Base-by-base conservation (phyloP, 2,888 invertebrate genomes). In the Scaptomyza polygonia region DNA sequence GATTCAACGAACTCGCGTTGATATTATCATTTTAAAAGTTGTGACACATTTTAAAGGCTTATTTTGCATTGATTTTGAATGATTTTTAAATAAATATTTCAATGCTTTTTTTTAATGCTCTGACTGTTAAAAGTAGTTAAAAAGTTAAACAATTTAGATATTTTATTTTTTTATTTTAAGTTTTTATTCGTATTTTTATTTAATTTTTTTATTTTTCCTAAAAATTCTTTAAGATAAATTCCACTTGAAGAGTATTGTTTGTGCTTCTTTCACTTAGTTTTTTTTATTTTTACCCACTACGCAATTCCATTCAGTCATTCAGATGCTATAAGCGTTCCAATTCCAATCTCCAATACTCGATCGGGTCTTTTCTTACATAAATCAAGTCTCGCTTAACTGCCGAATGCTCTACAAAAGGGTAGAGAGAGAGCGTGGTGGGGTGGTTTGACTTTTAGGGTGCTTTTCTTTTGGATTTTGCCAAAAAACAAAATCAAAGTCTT, bases 231-330 rank as follows among this genome's bases (percentile, higher is more conserved):
- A n/a, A n/a, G n/a, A n/a, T n/a, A n/a, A 21, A 21, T 21, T 3
- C 21, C 21, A 21, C 21, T 21, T 21, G 21, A 21, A 21, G 21
- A 21, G 32, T 32, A 32, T 32, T 32, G 1, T 4, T 21, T 21
- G 21, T 21, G 3, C 4, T 29, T 29, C 3, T 5, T 18, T n/a
- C n/a, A 18, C 16, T 44, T 25, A n/a, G 2, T 30, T 36, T 36
- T 7, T 5, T 8, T 14, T 44, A 6, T 25, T 14, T 39, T 39
- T 16, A 43, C 30, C 75, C 54, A 69, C 73, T 67, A 67, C 73
- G 68, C 77, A 67, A 78, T 77, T 80, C 70, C 77, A 75, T 77
- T 72, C 77, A 72, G 64, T 54, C 73, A 58, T 58, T n/a, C n/a
- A n/a, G 45, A 45, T 48, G 54, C 42, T 52, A n/a, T 48, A 62